A percentile compares a stretch with the other conserved stretches of the same genome.
Conservation (phyloP, 2,113 vertebrate species). For the Dipodomys ordii region DNA sequence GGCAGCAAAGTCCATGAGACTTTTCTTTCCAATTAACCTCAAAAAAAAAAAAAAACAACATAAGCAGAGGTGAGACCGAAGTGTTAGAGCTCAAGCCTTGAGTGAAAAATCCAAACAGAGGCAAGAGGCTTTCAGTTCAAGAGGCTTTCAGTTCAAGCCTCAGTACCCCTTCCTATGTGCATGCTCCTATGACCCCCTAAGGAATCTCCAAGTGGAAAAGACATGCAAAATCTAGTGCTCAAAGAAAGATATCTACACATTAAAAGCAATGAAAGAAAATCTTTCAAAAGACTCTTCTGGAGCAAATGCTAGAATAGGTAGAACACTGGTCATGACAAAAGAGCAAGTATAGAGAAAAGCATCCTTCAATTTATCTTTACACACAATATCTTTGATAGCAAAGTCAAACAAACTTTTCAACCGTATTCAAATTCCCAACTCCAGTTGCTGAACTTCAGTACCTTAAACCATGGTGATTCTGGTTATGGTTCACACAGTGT, state of each 20-base stretch:
- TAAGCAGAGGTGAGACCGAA: too few species aligned
- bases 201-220: neutral
- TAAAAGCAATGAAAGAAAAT: constrained; percentile 29
- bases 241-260: neutral
- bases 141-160: too few species aligned
- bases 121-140: too few species aligned
- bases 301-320: constrained; percentile 10
- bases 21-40: too few species aligned
- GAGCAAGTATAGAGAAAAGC: constrained; percentile 4
- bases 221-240: neutral
- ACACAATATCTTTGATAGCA: constrained; percentile 12
- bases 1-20: too few species aligned
- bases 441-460: constrained; percentile 30
- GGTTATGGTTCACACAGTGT: neutral
- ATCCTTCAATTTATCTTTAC: constrained; percentile 32
- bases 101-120: too few species aligned
- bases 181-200: too few species aligned
- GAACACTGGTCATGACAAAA: neutral
- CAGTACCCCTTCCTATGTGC: too few species aligned
- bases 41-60: too few species aligned
- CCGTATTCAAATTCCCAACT: neutral
- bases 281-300: neutral
- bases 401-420: constrained; percentile 27
- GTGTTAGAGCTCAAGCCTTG: too few species aligned
- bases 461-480: neutral